Evolutionary conservation across 1,140 invertebrate genomes (phyloP).

Genomic region (Polyergus mexicanus): DNA sequence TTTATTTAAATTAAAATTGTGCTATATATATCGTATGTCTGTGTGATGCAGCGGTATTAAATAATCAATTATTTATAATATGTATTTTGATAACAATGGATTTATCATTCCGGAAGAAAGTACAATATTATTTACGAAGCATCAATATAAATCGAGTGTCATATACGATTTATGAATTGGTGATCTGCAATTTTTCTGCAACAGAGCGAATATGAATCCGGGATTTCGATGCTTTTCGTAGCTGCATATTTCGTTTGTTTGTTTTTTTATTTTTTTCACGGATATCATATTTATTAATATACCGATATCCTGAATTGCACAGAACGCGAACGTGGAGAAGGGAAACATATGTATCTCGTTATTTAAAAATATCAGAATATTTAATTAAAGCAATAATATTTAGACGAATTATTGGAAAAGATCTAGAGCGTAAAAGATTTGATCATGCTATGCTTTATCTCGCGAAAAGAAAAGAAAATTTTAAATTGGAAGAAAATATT

Average conservation of each 20-base stretch:
- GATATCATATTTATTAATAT: constrained; percentile 40
- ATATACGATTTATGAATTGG: constrained; percentile 12
- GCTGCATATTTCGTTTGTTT: constrained; percentile 3
- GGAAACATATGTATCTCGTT: constrained; percentile 10
- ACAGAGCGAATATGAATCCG: constrained; percentile 26
- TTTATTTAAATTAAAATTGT: background rate
- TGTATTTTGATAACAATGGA: background rate
- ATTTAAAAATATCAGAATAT: background rate
- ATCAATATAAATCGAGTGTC: constrained; percentile 18
- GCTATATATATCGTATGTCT: background rate
- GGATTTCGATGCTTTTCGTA: constrained; percentile 20
- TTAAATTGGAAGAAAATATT: background rate
- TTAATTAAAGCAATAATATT: background rate
- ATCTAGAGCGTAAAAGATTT: background rate
- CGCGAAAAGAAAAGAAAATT: constrained; percentile 15
- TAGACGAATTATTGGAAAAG: constrained; percentile 10
- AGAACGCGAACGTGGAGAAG: constrained; percentile 54
- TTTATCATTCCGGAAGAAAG: background rate
- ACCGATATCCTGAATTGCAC: constrained; percentile 60
- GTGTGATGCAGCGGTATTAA: background rate
- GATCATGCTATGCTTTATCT: background rate
- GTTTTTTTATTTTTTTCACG: constrained; percentile 17
- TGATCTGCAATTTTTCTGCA: constrained; percentile 4
- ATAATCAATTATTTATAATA: constrained; percentile 24
- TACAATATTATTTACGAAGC: background rate